A percentile compares a stretch with the other conserved stretches of the same genome.
These are phyloP conservation scores for Spodoptera litura DNA, from an alignment of 1,140 invertebrate species.

Conservation along the genomic window DNA sequence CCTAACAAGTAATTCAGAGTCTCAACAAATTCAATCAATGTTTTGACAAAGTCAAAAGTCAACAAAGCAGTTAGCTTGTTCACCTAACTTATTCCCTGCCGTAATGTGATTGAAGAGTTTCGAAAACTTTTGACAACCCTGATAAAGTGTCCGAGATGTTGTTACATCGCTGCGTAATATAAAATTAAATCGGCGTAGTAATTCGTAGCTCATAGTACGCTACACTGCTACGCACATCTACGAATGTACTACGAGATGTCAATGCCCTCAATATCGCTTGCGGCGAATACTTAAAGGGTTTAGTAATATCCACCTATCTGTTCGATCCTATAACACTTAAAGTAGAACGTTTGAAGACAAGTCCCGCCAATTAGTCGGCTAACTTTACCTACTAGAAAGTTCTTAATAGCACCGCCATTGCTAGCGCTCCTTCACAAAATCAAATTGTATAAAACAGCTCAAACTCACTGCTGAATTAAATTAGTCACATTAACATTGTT, in stretches of 20 bases:
- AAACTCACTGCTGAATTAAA: constrained; percentile 2
- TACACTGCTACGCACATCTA: constrained; percentile 10
- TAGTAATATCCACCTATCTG: not conserved
- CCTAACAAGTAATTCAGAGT: constrained; percentile 1
- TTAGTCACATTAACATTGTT: not conserved
- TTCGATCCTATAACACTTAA: not conserved
- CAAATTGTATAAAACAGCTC: constrained; percentile 20
- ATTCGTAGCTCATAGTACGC: not conserved
- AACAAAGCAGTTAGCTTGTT: constrained; percentile 17
- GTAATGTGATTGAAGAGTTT: constrained; percentile 25
- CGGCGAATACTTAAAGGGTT: constrained; percentile 17
- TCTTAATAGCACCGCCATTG: not conserved
- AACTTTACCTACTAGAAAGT: constrained; percentile 36
- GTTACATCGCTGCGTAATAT: not conserved
- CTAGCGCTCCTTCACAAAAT: constrained; percentile 8
- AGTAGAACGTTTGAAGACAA: constrained; percentile 24
- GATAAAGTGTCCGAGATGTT: not conserved
- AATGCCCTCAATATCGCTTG: not conserved
- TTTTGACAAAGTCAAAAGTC: constrained; percentile 17
- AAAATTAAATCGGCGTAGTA: not conserved
- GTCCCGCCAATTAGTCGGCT: constrained; percentile 30
- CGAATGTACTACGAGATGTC: constrained; percentile 17
- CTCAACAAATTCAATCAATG: constrained; percentile 16
- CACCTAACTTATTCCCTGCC: not conserved
- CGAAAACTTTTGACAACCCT: constrained; percentile 2